A percentile compares a stretch with the other conserved stretches of the same genome.
These are phyloP conservation scores for Tychaedon coryphoeus DNA, from an alignment of 2,113 vertebrate species.

Conservation along the genomic window DNA sequence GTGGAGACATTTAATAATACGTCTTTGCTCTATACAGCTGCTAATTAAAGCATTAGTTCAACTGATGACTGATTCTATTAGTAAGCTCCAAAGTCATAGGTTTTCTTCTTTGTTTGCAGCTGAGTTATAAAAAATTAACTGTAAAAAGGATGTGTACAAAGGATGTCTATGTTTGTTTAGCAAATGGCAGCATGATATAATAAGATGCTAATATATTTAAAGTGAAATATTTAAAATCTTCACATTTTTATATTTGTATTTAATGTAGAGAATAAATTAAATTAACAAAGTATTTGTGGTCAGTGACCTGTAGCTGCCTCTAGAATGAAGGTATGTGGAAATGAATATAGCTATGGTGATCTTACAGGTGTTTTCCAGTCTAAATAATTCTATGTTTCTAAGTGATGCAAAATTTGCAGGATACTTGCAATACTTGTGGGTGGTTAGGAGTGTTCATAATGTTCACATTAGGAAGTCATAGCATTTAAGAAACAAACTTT, in stretches of 20 bases:
- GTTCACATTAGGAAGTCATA: neutral
- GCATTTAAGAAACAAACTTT: neutral
- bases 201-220: neutral
- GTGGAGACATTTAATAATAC: neutral
- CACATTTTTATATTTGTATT: neutral
- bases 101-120: neutral
- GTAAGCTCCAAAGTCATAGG: neutral
- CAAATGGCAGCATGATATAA: neutral
- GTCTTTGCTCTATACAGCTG: neutral
- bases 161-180: neutral
- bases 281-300: neutral
- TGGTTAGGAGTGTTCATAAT: neutral
- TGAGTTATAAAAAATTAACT: neutral
- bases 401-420: neutral
- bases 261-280: neutral
- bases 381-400: neutral
- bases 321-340: neutral
- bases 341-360: neutral
- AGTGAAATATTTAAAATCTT: neutral
- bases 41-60: neutral
- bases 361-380: neutral
- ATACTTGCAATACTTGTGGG: neutral
- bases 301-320: neutral
- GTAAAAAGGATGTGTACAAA: neutral
- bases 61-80: neutral